phyloP scores from a whole-genome alignment of 1,140 invertebrate species.

The Camponotus floridanus region DNA sequence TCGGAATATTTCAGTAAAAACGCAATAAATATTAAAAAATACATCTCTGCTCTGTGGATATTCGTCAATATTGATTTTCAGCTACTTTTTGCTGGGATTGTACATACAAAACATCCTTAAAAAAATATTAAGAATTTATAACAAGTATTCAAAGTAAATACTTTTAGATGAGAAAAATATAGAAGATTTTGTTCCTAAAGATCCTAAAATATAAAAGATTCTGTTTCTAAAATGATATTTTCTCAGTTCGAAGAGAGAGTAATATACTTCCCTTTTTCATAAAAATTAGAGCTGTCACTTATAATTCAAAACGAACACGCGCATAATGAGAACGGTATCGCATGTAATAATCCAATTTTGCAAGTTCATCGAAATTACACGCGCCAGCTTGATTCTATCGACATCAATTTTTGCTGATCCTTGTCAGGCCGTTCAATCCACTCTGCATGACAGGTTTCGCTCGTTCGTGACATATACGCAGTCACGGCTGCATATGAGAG shows the following conservation, averaged over 20 bases:
- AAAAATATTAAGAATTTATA: neutral
- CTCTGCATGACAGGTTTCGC: neutral
- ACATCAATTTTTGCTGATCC: conserved; percentile 19
- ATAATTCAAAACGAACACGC: neutral
- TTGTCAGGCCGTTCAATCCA: neutral
- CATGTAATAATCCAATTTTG: neutral
- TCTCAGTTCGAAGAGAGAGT: neutral
- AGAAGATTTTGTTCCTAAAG: no score
- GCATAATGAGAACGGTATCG: neutral
- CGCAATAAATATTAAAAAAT: no score
- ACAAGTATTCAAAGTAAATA: neutral
- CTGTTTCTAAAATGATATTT: neutral
- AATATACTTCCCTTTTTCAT: neutral
- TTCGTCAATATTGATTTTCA: no score
- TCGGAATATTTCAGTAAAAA: no score
- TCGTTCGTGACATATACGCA: conserved; percentile 45
- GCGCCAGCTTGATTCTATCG: conserved; percentile 12
- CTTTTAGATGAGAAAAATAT: neutral
- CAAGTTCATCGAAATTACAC: conserved; percentile 36
- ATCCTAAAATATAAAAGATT: neutral
- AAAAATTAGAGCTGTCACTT: neutral
- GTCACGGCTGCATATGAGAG: conserved; percentile 29
- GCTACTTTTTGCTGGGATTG: no score
- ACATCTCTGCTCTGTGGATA: no score
- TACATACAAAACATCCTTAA: no score